Evolutionary conservation across 2,888 invertebrate species (phyloP).

Genomic region (Thecophora atra): DNA sequence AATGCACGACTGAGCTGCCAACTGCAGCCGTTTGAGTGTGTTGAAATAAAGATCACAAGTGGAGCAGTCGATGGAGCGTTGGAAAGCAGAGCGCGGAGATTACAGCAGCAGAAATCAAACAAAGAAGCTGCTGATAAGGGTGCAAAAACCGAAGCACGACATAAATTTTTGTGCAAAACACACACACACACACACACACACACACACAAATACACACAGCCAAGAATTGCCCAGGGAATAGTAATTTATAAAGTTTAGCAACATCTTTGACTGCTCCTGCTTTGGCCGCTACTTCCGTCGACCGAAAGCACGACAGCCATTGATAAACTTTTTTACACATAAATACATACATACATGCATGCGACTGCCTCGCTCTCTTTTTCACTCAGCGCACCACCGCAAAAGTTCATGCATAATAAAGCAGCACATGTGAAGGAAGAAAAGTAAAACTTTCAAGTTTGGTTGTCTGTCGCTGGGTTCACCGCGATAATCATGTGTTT

Average conservation of each 20-base stretch:
- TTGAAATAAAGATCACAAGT: neutral
- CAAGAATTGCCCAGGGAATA: slow-evolving; percentile 18
- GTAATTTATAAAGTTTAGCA: slow-evolving; percentile 23
- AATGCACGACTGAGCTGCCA: neutral
- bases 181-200: slow-evolving; percentile 38
- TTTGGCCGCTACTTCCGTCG: slow-evolving; percentile 48
- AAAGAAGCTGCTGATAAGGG: slow-evolving; percentile 2
- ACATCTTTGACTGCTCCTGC: slow-evolving; percentile 46
- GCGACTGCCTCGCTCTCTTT: too few relatives aligned
- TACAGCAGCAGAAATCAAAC: slow-evolving; percentile 5
- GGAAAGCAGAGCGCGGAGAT: slow-evolving; percentile 47
- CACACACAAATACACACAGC: slow-evolving; percentile 41
- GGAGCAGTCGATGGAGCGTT: neutral
- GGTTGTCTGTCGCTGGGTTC: neutral
- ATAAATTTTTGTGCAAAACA: slow-evolving; percentile 34
- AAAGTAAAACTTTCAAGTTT: slow-evolving; percentile 26
- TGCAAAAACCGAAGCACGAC: slow-evolving; percentile 24
- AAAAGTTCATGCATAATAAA: neutral
- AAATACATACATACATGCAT: too few relatives aligned
- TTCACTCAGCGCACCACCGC: slow-evolving; percentile 9
- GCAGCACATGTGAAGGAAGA: slow-evolving; percentile 26
- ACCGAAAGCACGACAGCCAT: slow-evolving; percentile 59
- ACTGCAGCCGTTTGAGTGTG: neutral
- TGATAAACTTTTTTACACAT: slow-evolving; percentile 47
- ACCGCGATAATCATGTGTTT: slow-evolving; percentile 16